These are phyloP conservation scores for Acronicta alni DNA, from an alignment of 2,888 invertebrate species.

Conservation along the genomic window DNA sequence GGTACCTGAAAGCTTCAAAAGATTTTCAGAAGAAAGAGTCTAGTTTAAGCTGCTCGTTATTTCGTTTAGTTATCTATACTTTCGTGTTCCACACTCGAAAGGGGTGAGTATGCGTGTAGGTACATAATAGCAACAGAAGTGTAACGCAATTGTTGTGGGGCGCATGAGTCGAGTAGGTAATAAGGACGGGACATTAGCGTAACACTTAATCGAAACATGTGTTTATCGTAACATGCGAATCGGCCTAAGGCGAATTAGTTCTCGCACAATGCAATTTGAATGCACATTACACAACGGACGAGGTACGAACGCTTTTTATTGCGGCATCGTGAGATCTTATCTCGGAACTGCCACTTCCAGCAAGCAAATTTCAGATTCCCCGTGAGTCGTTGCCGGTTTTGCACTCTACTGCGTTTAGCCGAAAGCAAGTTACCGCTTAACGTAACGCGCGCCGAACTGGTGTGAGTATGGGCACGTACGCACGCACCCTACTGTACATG, in stretches of 20 bases:
- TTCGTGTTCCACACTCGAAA: constrained; percentile 24
- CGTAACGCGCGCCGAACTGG: constrained; percentile 58
- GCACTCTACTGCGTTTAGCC: constrained; percentile 72
- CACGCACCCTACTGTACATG: constrained; percentile 80
- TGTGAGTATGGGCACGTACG: constrained; percentile 78
- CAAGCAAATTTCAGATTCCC: constrained; percentile 88
- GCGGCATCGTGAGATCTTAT: constrained; percentile 89
- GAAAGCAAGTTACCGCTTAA: constrained; percentile 71
- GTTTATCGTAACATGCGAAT: constrained; percentile 88
- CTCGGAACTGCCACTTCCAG: constrained; percentile 89
- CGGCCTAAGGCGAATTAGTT: constrained; percentile 89
- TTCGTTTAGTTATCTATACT: constrained; percentile 21
- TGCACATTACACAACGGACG: constrained; percentile 89
- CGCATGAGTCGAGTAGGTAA: constrained; percentile 68
- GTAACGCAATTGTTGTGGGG: constrained; percentile 62
- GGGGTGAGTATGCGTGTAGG: constrained; percentile 30
- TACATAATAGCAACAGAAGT: constrained; percentile 36
- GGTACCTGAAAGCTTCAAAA: constrained; percentile 38
- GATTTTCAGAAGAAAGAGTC: constrained; percentile 6
- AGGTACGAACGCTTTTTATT: constrained; percentile 89
- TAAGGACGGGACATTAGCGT: constrained; percentile 76
- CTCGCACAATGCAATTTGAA: constrained; percentile 90
- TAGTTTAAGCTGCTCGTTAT: constrained; percentile 5
- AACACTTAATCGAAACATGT: constrained; percentile 87
- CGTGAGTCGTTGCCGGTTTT: constrained; percentile 67